Evolutionary conservation across 2,888 invertebrate genomes (phyloP), one percentile per base, ranked within the genome.

Genomic region (Troglohyphantes excavatus): DNA sequence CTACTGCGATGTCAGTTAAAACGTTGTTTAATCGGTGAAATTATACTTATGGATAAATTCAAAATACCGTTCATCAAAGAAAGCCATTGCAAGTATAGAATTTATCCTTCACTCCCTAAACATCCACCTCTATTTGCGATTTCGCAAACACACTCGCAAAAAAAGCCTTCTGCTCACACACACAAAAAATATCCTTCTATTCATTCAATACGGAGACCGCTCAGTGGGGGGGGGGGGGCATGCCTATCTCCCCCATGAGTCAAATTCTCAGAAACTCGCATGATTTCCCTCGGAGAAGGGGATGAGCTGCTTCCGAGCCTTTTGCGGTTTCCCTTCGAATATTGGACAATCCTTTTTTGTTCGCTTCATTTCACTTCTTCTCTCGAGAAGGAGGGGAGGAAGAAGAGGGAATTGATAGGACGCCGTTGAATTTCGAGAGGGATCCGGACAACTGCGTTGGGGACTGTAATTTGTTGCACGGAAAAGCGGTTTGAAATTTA

Each of bases 161-260:
- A 17, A 61, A 13, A 61, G 1, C n/a, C 7, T 61, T 61, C 7
- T 61, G 2, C 21, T 39, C 39, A 39, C 13, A 39, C 23, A 26
- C 65, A 27, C 7, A 70, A 70, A n/a, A n/a, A n/a, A 70, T 33
- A 70, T 39, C 70, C 39, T 13, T 13, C 39, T 70, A 11, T 33
- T 70, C 70, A n/a, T 6, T 27, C 39, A 21, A 11, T n/a, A 27
- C 11, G 33, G 9, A 17, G 33, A 19, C 39, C 27, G 33, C 29
- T 70, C 19, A 39, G 39, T 39, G 13, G 39, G 13, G 13, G 39
- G 7, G 13, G 3, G 13, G 39, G 9, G 0, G 39, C 3, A 1
- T 23, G 29, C 39, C 78, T 78, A 39, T 78, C 39, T 78, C 39
- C n/a, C 63, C 78, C 78, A 3, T 33, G 78, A 39, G 78, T 65